Base-by-base conservation (phyloP, 2,888 invertebrate species). In the Tolmerus cingulatus region DNA sequence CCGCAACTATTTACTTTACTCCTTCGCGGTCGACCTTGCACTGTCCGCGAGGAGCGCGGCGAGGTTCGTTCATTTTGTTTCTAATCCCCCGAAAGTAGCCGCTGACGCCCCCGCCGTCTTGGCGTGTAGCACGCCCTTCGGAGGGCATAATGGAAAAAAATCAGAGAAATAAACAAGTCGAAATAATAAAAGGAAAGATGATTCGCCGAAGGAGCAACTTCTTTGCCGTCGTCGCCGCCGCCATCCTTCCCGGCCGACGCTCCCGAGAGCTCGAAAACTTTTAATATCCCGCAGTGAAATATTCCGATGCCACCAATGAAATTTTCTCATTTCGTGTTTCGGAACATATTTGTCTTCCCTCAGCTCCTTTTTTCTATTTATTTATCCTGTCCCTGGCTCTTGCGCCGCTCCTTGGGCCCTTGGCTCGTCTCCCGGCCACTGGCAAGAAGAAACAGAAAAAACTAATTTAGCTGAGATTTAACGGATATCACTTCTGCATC, bases 241-340 rank as follows among this genome's bases (percentile, higher is more conserved):
- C 46, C 46, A 23, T 37, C 77, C 40, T 77, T 40, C 27, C 34
- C 27, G 19, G 19, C 43, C 57, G 57, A 76, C 19, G 66, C 57
- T 85, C 78, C 76, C 74, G 8, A 66, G 66, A 66, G 40, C 74
- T 66, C 79, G 46, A 51, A 79, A 87, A 88, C 57, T 87, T 88
- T 88, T 79, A 88, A 88, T 88, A 87, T 88, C 46, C 74, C 74
- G 34, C 74, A 74, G 66, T 37, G 74, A 85, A 85, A 74, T 74
- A 74, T 74, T n/a, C 85, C 27, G 85, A 85, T 85, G 40, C 51
- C 74, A 66, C 66, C 82, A 82, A 82, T 51, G 74, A 85, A 77
- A 85, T 88, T 86, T 88, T 87, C 88, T 85, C 85, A 78, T 85
- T 88, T 88, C 81, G 34, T 84, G 87, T 85, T 86, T 66, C 30